Base-by-base conservation (phyloP, 2,797 vertebrate species). In the Falco berigora region DNA sequence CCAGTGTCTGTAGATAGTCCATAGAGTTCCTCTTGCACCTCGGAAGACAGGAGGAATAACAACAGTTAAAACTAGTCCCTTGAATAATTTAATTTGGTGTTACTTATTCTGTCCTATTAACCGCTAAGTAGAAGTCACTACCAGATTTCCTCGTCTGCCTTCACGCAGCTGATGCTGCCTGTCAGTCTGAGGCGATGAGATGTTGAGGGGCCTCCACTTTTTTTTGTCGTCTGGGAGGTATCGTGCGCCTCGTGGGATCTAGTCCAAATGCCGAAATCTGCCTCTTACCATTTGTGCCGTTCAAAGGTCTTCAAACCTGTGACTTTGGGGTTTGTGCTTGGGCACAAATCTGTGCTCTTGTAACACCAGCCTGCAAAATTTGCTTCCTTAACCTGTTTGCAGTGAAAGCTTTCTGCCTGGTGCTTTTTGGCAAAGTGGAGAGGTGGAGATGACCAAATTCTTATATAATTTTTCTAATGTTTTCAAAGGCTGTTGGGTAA, bases 141-240 rank as follows among this genome's bases (percentile, higher is more conserved):
- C 67, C 62, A 42, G 9, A 22, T 87, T 88, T 80, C 64, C 42
- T 56, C 8, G 3, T 7, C 21, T 55, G 72, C 63, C 23, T 66
- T 85, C 10, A 2, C 14, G 30, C 71, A 32, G 47, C 83, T 32
- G 53, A 10, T 75, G 68, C 49, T 5, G 22, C 71, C 61, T 30
- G 5, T 34, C 36, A 1, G 1, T 10, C 36, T 2, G 9, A 16
- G 58, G 17, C 63, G 15, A 0, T 0, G 22, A 46, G 20, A 13
- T 25, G 20, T 10, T 32, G 9, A 63, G 71, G 47, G 53, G 18
- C 22, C 12, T 58, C 7, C 4, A 1, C 15, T 23, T 8, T 15
- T 72, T 68, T 23, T 22, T 61, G 23, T 13, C 13, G 2, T 16
- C 50, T 13, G 34, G 23, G 50, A 24, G 59, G 22, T 17, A 32